A percentile compares a stretch with the other conserved stretches of the same genome.
Evolutionary conservation across 2,888 invertebrate species (phyloP).

Genomic region (Merodon equestris): DNA sequence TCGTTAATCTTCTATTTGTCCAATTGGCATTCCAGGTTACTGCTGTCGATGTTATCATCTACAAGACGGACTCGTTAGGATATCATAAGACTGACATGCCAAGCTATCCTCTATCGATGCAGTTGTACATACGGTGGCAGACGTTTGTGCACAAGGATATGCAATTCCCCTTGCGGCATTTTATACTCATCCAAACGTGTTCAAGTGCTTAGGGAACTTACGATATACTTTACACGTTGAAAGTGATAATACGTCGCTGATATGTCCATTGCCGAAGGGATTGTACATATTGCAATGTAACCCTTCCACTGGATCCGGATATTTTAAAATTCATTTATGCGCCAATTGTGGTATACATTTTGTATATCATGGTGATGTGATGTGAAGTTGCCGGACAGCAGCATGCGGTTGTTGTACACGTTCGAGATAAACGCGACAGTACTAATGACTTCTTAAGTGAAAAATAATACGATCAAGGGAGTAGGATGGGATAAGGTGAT

Average conservation of each 20-base stretch:
- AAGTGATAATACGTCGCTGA: slow-evolving; percentile 73
- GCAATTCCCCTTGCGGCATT: slow-evolving; percentile 72
- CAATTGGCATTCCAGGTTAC: slow-evolving; percentile 35
- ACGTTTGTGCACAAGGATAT: slow-evolving; percentile 71
- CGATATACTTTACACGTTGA: slow-evolving; percentile 69
- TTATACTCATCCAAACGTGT: slow-evolving; percentile 70
- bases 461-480: no score
- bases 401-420: slow-evolving; percentile 67
- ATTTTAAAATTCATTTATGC: slow-evolving; percentile 73
- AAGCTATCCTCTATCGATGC: slow-evolving; percentile 70
- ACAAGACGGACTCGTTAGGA: slow-evolving; percentile 70
- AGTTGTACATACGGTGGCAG: slow-evolving; percentile 70
- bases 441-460: slow-evolving; percentile 73
- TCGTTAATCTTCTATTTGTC: slow-evolving; percentile 2
- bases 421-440: slow-evolving; percentile 73
- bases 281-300: slow-evolving; percentile 72
- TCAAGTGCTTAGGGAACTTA: slow-evolving; percentile 71
- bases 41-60: slow-evolving; percentile 71
- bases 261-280: slow-evolving; percentile 72
- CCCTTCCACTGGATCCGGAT: slow-evolving; percentile 72
- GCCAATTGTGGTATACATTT: slow-evolving; percentile 72
- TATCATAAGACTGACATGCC: slow-evolving; percentile 70
- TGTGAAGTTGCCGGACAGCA: slow-evolving; percentile 69
- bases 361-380: slow-evolving; percentile 71
- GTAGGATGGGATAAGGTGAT: not conserved